Evolutionary conservation across 1,140 invertebrate genomes (phyloP).

Genomic region (Pomacea maculata): DNA sequence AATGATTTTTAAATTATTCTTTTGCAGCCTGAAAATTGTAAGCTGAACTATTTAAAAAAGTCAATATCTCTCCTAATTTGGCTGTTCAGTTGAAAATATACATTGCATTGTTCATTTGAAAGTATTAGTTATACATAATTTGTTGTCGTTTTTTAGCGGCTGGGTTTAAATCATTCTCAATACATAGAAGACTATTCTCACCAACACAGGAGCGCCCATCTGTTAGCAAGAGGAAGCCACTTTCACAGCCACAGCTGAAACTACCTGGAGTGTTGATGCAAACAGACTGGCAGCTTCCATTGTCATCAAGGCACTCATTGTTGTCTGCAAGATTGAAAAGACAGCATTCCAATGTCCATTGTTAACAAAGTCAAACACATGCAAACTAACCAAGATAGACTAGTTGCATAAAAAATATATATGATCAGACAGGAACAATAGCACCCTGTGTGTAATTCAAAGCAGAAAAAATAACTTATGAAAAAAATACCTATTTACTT

Average conservation of each 20-base stretch:
- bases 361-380: neutral
- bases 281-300: constrained; percentile 71
- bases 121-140: too few relatives aligned
- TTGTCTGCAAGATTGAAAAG: constrained; percentile 69
- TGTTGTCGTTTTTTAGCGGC: too few relatives aligned
- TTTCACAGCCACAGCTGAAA: constrained; percentile 81
- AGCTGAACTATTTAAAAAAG: too few relatives aligned
- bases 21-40: too few relatives aligned
- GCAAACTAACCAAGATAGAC: neutral
- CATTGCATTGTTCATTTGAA: too few relatives aligned
- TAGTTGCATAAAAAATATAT: neutral
- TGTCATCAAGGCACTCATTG: constrained; percentile 76
- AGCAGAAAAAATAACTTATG: too few relatives aligned
- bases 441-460: too few relatives aligned
- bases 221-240: constrained; percentile 70
- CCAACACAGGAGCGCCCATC: constrained; percentile 79
- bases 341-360: neutral
- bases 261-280: constrained; percentile 80
- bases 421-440: neutral
- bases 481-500: too few relatives aligned
- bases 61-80: too few relatives aligned
- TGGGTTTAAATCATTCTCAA: too few relatives aligned
- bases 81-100: too few relatives aligned
- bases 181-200: constrained; percentile 24
- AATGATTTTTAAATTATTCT: too few relatives aligned